Base-by-base conservation (phyloP, 2,113 vertebrate species). In the Vidua macroura region DNA sequence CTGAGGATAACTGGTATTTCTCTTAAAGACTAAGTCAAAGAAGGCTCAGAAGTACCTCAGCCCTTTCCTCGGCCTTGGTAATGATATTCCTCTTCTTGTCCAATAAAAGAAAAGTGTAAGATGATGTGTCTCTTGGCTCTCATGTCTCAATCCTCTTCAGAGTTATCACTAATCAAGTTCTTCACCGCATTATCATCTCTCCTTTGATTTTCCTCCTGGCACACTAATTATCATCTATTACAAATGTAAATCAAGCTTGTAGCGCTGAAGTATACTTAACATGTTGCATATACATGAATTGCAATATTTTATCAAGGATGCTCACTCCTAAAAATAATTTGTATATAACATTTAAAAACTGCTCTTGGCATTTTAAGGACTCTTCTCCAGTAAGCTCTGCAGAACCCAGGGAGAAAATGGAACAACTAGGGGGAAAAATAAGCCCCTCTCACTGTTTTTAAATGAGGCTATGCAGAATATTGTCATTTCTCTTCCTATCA, bases 211-310 rank as follows among this genome's bases (percentile, higher is more conserved):
- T 91, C 72, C 75, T 94, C 52, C 72, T 88, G 55, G 64, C 64
- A 74, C 48, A 41, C 20, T 96, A 95, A 94, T 97, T 97, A 94
- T 91, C 92, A 90, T 92, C 93, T 91, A 70, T 95, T 95, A 93
- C 43, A 94, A 91, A 95, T 88, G 85, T 90, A 96, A 96, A 97
- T 96, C 83, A 92, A 94, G 55, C 86, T 93, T 86, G 70, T 64
- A 94, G 39, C 90, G 78, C 79, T 94, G 83, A 89, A 96, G 87
- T 90, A 78, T 93, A 86, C 87, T 96, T 96, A 94, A 90, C 43
- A 62, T 63, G 56, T 93, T 96, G 82, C 93, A 96, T 96, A 94
- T 94, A 96, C 92, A 95, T 96, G 72, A 95, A 88, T 80, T 83
- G 64, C 51, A 80, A 77, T 86, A 77, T 80, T 93, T 94, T 95